Conservation (phyloP, 2,797 vertebrate species). For the Arctocebus calabarensis region DNA sequence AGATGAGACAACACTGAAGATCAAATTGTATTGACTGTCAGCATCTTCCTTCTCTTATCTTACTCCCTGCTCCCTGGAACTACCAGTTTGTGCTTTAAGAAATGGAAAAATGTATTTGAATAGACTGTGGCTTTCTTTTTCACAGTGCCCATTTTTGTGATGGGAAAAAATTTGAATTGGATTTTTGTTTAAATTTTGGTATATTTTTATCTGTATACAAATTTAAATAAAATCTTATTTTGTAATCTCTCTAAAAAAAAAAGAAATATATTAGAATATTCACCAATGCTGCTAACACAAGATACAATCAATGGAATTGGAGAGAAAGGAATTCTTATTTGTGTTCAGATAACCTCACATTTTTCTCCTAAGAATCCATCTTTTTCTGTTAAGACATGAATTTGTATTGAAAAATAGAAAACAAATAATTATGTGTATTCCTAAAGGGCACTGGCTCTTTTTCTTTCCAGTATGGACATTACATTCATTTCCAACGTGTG, state of each 20-base stretch:
- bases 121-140: background rate
- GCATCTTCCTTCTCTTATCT: background rate
- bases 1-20: background rate
- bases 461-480: background rate
- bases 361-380: background rate
- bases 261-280: background rate
- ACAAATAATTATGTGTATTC: background rate
- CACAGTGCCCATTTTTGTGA: constrained; percentile 1
- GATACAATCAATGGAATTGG: background rate
- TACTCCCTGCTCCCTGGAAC: background rate
- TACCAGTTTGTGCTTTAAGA: background rate
- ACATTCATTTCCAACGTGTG: background rate
- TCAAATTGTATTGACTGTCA: background rate
- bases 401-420: background rate
- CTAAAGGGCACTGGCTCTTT: background rate
- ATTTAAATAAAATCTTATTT: constrained; percentile 78
- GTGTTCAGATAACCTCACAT: background rate
- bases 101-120: background rate
- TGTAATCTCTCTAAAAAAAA: background rate
- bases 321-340: background rate
- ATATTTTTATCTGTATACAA: constrained; percentile 61
- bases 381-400: background rate
- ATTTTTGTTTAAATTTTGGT: constrained; percentile 67
- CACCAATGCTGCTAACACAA: background rate
- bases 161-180: constrained; percentile 25